A percentile compares a stretch with the other conserved stretches of the same genome.
Conservation (phyloP, 2,888 invertebrate genomes). For the Xestoiulus laeticollis region DNA sequence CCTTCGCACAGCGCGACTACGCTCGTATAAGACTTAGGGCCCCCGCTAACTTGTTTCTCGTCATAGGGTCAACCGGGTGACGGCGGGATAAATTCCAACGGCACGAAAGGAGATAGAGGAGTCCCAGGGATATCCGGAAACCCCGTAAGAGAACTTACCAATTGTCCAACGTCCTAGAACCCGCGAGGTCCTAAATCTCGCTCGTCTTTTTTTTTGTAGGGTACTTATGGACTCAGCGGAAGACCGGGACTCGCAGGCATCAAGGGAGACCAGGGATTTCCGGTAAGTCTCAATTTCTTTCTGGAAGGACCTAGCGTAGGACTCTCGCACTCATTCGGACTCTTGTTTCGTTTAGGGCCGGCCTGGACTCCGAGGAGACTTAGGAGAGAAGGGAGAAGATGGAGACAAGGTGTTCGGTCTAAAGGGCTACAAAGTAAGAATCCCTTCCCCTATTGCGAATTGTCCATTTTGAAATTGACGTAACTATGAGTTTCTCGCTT, state of each 20-base stretch:
- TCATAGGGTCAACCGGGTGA: slow-evolving; percentile 63
- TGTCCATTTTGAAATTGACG: not conserved
- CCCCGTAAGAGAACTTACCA: slow-evolving; percentile 51
- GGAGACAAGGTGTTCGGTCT: slow-evolving; percentile 28
- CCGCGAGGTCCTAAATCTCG: not conserved
- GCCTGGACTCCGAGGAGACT: slow-evolving; percentile 57
- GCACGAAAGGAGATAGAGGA: slow-evolving; percentile 60
- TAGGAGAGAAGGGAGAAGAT: slow-evolving; percentile 60
- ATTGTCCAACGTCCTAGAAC: too few relatives aligned
- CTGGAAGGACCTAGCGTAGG: not conserved
- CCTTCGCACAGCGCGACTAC: slow-evolving; percentile 32
- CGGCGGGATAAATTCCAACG: slow-evolving; percentile 63
- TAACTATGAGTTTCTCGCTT: not conserved
- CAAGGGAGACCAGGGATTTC: slow-evolving; percentile 45
- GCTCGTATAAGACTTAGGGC: too few relatives aligned
- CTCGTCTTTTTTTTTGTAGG: slow-evolving; percentile 48
- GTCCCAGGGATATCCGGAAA: slow-evolving; percentile 57
- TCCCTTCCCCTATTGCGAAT: not conserved
- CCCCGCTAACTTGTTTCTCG: not conserved
- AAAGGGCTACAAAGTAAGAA: slow-evolving; percentile 49
- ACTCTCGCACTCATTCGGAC: not conserved
- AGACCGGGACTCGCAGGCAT: slow-evolving; percentile 42
- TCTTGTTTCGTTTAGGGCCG: slow-evolving; percentile 45
- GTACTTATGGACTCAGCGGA: slow-evolving; percentile 47
- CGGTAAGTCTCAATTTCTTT: not conserved